A percentile compares a stretch with the other conserved stretches of the same genome.
Evolutionary conservation across 92 coral and sea anemone genomes (phyloP).

Genomic region (Paramuricea clavata): DNA sequence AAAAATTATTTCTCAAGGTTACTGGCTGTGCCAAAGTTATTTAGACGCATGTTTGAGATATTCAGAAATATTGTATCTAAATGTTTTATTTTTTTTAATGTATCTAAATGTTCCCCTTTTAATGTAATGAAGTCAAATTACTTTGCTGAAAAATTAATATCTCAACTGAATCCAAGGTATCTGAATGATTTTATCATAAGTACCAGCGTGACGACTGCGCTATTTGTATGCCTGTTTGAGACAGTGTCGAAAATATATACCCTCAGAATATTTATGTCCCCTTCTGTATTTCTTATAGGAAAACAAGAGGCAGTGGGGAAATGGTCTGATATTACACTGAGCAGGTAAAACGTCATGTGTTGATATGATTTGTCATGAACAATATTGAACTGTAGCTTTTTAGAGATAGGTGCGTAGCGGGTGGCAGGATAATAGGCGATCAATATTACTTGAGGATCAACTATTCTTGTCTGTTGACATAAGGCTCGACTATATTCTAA

Average conservation of each 20-base stretch:
- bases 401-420: neutral
- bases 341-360: conserved; percentile 12
- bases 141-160: too few relatives aligned
- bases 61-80: neutral
- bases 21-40: neutral
- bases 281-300: neutral
- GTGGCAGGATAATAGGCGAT: neutral
- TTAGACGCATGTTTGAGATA: too few relatives aligned
- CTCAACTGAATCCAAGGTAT: too few relatives aligned
- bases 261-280: neutral
- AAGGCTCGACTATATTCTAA: neutral
- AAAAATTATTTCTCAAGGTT: too few relatives aligned
- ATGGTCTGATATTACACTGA: conserved; percentile 16
- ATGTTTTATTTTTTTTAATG: too few relatives aligned
- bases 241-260: too few relatives aligned
- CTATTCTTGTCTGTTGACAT: too few relatives aligned
- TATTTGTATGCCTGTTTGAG: neutral
- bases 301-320: neutral
- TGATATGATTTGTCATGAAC: neutral
- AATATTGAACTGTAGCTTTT: neutral
- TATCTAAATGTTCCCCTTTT: too few relatives aligned
- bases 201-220: too few relatives aligned
- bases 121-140: too few relatives aligned
- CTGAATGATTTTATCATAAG: too few relatives aligned
- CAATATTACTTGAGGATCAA: too few relatives aligned